Conservation (phyloP, 1,140 invertebrate genomes). For the Ptiloglossa arizonensis region DNA sequence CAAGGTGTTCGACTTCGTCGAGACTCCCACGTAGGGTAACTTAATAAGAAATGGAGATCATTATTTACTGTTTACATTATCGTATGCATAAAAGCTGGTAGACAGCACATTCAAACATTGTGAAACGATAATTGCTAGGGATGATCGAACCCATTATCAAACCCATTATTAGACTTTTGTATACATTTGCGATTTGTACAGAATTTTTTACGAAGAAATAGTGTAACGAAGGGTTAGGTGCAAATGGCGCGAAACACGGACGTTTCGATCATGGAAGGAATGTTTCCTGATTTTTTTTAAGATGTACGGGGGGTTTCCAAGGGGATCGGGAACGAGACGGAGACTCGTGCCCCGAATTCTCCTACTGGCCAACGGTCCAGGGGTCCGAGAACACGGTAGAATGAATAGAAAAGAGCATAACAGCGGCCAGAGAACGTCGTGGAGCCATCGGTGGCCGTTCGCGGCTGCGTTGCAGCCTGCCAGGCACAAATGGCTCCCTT, state of each 20-base stretch:
- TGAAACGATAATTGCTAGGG: no score
- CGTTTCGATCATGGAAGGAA: background rate
- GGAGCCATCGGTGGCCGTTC: constrained; percentile 6
- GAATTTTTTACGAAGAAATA: no score
- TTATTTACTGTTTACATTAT: no score
- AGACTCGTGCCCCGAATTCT: constrained; percentile 38
- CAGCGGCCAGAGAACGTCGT: constrained; percentile 23
- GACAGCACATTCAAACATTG: no score
- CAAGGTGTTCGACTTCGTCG: no score
- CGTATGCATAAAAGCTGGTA: no score
- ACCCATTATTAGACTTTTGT: no score
- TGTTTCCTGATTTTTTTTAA: constrained; percentile 11
- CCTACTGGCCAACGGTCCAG: constrained; percentile 28
- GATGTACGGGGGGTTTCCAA: background rate
- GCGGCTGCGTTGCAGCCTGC: constrained; percentile 57
- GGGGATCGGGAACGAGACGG: constrained; percentile 16
- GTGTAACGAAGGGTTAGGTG: background rate
- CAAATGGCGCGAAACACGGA: background rate
- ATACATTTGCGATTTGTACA: no score
- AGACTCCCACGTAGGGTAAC: no score
- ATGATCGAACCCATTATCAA: no score
- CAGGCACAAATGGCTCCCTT: constrained; percentile 59
- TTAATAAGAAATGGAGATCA: no score
- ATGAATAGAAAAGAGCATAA: constrained; percentile 48
- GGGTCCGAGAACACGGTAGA: constrained; percentile 14